A percentile compares a stretch with the other conserved stretches of the same genome.
Conservation (phyloP, 2,113 vertebrate genomes). For the Herpetotheres cachinnans region DNA sequence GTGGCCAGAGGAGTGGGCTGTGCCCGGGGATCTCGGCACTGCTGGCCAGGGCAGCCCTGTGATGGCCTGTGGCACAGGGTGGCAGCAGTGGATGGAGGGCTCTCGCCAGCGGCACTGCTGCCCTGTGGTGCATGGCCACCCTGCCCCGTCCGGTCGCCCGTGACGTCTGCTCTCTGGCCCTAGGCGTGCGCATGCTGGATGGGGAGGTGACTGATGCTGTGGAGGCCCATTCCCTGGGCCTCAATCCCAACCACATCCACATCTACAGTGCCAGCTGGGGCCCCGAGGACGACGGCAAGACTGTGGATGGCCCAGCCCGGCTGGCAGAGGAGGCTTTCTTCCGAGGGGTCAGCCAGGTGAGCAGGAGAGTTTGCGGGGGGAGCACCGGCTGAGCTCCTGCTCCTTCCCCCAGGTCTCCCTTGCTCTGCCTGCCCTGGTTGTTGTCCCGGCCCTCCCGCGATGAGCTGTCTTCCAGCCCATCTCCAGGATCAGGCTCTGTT, state of each 20-base stretch:
- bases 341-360: constrained; percentile 91
- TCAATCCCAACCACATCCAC: constrained; percentile 94
- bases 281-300: constrained; percentile 95
- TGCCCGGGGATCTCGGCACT: accelerated
- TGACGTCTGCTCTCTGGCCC: not conserved
- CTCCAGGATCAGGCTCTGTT: not conserved
- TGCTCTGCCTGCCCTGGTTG: not conserved
- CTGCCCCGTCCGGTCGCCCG: accelerated
- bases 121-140: accelerated
- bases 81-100: not conserved
- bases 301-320: constrained; percentile 93
- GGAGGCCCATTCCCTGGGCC: constrained; percentile 92
- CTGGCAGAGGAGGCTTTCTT: constrained; percentile 93
- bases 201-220: constrained; percentile 97
- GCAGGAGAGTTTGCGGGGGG: not conserved
- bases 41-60: not conserved
- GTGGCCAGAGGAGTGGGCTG: accelerated
- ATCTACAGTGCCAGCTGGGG: constrained; percentile 99
- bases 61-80: accelerated
- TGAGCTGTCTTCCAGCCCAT: not conserved
- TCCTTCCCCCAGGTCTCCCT: not conserved
- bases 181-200: constrained; percentile 98
- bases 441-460: accelerated
- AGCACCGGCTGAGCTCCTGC: not conserved
- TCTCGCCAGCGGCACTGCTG: accelerated